Evolutionary conservation across 1,140 invertebrate species (phyloP).

Genomic region (Acyrthosiphon pisum): DNA sequence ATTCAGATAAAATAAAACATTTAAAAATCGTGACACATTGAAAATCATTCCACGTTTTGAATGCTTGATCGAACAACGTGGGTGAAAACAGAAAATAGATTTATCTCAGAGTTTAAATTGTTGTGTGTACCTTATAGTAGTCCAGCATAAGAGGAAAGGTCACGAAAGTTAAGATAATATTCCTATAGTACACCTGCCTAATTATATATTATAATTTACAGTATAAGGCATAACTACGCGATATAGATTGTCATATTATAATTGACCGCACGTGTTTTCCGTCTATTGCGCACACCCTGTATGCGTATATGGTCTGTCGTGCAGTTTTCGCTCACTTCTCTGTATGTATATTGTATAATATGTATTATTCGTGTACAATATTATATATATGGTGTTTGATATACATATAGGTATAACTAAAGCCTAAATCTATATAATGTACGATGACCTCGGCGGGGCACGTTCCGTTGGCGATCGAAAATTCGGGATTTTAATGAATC

Average conservation of each 20-base stretch:
- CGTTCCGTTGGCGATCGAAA: not conserved
- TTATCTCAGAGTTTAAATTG: too few species aligned
- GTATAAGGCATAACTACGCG: too few species aligned
- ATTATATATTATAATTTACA: not conserved
- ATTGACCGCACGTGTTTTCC: too few species aligned
- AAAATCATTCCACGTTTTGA: too few species aligned
- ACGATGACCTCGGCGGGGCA: conserved; percentile 9
- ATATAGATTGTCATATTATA: not conserved
- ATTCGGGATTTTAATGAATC: conserved; percentile 29
- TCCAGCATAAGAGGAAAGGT: too few species aligned
- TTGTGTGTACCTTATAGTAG: too few species aligned
- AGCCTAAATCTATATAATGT: not conserved
- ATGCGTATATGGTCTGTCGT: not conserved
- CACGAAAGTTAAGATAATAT: too few species aligned
- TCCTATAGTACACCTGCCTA: too few species aligned
- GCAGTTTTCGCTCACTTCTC: not conserved
- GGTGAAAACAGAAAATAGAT: too few species aligned
- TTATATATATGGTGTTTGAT: not conserved
- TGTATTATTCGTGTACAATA: not conserved
- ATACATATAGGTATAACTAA: not conserved
- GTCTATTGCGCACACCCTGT: not conserved
- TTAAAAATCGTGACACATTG: too few species aligned
- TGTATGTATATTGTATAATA: not conserved
- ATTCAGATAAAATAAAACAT: too few species aligned
- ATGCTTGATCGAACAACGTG: too few species aligned